Conservation (phyloP, 2,888 invertebrate species). For the Odontomyia ornata region DNA sequence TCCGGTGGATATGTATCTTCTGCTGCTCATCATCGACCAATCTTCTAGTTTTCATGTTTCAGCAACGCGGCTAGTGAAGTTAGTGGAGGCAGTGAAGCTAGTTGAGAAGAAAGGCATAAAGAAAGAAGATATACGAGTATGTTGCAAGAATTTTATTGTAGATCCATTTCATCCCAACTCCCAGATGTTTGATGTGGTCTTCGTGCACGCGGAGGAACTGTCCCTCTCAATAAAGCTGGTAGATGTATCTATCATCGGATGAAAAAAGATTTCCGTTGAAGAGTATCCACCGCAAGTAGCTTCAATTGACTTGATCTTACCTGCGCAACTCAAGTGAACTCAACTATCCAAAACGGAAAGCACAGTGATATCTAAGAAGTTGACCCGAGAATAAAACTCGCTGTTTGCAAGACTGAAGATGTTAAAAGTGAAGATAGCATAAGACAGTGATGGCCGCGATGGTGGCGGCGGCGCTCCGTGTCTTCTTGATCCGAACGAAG, state of each 20-base stretch:
- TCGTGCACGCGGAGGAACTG: constrained; percentile 25
- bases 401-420: constrained; percentile 19
- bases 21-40: constrained; percentile 16
- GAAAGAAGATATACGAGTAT: constrained; percentile 15
- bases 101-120: constrained; percentile 22
- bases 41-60: constrained; percentile 36
- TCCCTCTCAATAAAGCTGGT: constrained; percentile 32
- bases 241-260: constrained; percentile 32
- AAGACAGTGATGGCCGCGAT: background rate
- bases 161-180: constrained; percentile 29
- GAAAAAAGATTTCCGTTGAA: constrained; percentile 34
- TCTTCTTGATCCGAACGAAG: constrained; percentile 5
- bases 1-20: constrained; percentile 33
- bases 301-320: constrained; percentile 26
- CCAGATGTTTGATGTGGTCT: constrained; percentile 38
- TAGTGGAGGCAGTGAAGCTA: background rate
- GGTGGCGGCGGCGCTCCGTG: constrained; percentile 22
- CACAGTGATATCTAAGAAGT: background rate
- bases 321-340: constrained; percentile 8
- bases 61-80: background rate
- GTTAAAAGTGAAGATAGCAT: constrained; percentile 4
- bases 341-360: background rate
- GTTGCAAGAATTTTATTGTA: constrained; percentile 16
- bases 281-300: constrained; percentile 11
- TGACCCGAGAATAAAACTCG: background rate